These are phyloP conservation scores for Ligdia adustata DNA, from an alignment of 2,888 invertebrate species.

Conservation along the genomic window DNA sequence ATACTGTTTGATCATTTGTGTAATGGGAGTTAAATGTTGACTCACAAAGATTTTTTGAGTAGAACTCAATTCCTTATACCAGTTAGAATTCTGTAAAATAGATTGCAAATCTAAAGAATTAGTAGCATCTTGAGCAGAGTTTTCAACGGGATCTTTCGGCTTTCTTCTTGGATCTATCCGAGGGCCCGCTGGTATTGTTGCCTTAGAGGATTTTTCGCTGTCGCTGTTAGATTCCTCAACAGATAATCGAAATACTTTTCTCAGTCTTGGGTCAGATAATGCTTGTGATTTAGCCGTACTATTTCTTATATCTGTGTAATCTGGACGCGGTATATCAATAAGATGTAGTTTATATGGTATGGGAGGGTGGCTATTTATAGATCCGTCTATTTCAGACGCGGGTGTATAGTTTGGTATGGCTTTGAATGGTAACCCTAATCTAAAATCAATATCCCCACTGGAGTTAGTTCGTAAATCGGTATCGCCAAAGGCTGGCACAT, in stretches of 20 bases:
- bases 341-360: slow-evolving; percentile 86
- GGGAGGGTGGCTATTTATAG: slow-evolving; percentile 90
- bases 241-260: slow-evolving; percentile 89
- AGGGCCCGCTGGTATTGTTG: slow-evolving; percentile 58
- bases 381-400: slow-evolving; percentile 94
- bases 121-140: slow-evolving; percentile 50
- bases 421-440: slow-evolving; percentile 90
- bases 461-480: slow-evolving; percentile 85
- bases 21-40: slow-evolving; percentile 86
- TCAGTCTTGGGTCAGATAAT: slow-evolving; percentile 89
- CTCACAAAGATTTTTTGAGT: slow-evolving; percentile 89
- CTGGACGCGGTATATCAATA: slow-evolving; percentile 88
- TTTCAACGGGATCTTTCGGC: slow-evolving; percentile 65
- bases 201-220: slow-evolving; percentile 74
- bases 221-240: slow-evolving; percentile 86
- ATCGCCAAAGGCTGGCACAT: slow-evolving; percentile 84
- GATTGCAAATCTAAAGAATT: slow-evolving; percentile 83
- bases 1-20: slow-evolving; percentile 84
- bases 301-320: slow-evolving; percentile 89
- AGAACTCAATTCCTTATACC: slow-evolving; percentile 88
- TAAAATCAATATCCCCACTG: slow-evolving; percentile 89
- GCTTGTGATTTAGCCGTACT: slow-evolving; percentile 89
- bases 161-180: slow-evolving; percentile 76
- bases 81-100: slow-evolving; percentile 86
- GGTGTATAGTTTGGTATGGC: slow-evolving; percentile 92